Base-by-base conservation (phyloP, 1,140 invertebrate genomes). In the Drosophila santomea region DNA sequence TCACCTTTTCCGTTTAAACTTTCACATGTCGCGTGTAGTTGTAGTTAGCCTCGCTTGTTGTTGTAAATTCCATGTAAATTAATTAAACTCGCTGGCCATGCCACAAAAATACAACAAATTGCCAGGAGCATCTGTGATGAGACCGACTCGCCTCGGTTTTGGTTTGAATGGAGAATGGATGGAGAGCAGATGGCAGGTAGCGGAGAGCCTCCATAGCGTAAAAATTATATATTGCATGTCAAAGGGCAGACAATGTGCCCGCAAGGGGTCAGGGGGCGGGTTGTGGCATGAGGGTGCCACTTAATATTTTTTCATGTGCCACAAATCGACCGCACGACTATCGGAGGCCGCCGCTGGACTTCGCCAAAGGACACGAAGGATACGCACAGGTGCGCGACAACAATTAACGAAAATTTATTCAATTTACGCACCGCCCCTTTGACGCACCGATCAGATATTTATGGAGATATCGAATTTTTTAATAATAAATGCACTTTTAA, bases 11-110 rank as follows among this genome's bases (percentile, higher is more conserved):
- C 84, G 80, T 59, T 88, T 88, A 88, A 88, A 88, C 84, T 88
- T 89, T 89, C 82, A 84, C 84, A 67, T 89, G 75, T 77, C 75
- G 69, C 62, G 17, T 60, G 54, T 52, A 62, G 71, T 60, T 69
- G 64, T 47, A 62, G 48, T 36, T 59, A 57, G 39, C 61, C 59
- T 59, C 77, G 60, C 35, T 78, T 81, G 69, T 78, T 89, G 77
- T 80, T 89, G 84, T 83, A 84, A 84, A 89, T 89, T 89, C 84
- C 84, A 89, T 89, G 84, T 89, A 89, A 89, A 89, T 89, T 89
- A 89, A 89, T 89, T 89, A 89, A 89, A 89, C 84, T 89, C 75
- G 80, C 84, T 89, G 66, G 52, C 68, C 66, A 44, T 83, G 84
- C 73, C 61, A 77, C 86, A 76, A 59, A 75, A 54, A 71, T 48